phyloP scores from a whole-genome alignment of 2,113 vertebrate species.

The Columbina picui region DNA sequence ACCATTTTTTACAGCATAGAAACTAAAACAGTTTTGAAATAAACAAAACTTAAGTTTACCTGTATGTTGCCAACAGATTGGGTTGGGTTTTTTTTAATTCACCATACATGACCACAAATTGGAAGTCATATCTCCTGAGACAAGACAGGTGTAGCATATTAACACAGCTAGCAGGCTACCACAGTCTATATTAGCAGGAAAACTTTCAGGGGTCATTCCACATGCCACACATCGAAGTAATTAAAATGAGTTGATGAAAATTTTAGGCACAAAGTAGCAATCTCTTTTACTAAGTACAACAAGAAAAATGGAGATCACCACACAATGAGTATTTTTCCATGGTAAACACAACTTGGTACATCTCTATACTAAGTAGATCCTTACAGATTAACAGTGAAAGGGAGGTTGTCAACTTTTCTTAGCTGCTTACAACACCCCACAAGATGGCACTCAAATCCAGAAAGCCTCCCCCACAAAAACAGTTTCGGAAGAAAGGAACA shows the following conservation, averaged over 20 bases:
- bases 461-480: not conserved
- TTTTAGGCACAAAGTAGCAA: not conserved
- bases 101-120: not conserved
- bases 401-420: not conserved
- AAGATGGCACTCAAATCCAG: slow-evolving; percentile 54
- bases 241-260: not conserved
- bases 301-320: not conserved
- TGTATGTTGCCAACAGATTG: not conserved
- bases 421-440: not conserved
- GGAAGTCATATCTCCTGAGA: not conserved
- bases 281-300: not conserved
- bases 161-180: not conserved
- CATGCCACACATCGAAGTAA: accelerated
- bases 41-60: not conserved
- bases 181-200: not conserved
- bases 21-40: not conserved
- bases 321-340: not conserved
- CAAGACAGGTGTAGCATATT: not conserved
- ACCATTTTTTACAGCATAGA: not conserved
- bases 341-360: not conserved
- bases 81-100: not conserved
- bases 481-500: not conserved
- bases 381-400: not conserved
- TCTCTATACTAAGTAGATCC: not conserved
- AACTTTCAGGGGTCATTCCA: not conserved